These are phyloP conservation scores for Papilio helenus DNA, from an alignment of 1,140 invertebrate species.

Conservation along the genomic window DNA sequence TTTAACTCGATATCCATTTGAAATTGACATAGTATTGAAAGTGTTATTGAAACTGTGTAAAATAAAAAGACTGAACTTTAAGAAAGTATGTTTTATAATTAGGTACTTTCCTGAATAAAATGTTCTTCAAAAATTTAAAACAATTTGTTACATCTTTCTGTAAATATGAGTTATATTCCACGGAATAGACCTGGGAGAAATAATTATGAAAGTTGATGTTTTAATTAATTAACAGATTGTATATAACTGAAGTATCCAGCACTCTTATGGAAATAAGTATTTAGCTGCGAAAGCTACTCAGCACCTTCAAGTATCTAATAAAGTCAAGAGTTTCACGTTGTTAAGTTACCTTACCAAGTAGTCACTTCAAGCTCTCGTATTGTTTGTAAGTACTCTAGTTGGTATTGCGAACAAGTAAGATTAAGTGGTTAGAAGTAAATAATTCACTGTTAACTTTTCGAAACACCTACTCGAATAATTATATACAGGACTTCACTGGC, in stretches of 20 bases:
- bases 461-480: not conserved
- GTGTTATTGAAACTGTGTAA: not conserved
- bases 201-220: not conserved
- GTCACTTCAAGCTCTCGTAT: constrained; percentile 9
- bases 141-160: not conserved
- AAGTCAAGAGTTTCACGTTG: constrained; percentile 34
- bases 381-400: constrained; percentile 16
- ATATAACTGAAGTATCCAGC: not conserved
- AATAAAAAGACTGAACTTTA: not conserved
- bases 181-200: not conserved
- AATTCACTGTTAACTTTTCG: not conserved
- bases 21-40: not conserved
- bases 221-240: not conserved
- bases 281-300: constrained; percentile 24
- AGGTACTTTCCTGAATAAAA: not conserved
- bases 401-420: not conserved
- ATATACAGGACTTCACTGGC: not conserved
- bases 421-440: not conserved
- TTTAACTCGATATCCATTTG: not conserved
- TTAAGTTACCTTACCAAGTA: constrained; percentile 20
- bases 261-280: constrained; percentile 20
- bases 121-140: not conserved
- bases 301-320: constrained; percentile 32
- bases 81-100: too few species aligned
- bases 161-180: not conserved